Evolutionary conservation across 2,113 vertebrate species (phyloP).

Genomic region (Campylomormyrus numenius): DNA sequence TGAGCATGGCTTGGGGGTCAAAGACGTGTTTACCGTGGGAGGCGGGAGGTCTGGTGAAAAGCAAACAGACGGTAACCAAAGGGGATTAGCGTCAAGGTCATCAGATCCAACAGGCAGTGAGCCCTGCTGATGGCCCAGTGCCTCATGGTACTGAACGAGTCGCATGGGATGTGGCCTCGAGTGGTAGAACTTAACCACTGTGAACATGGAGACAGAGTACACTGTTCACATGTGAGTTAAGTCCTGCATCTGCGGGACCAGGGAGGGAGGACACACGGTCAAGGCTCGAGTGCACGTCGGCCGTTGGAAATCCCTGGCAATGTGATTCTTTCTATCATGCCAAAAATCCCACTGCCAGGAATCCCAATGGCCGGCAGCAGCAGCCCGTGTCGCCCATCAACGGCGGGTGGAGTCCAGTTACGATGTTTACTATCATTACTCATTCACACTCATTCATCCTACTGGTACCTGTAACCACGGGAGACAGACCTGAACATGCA

Average conservation of each 20-base stretch:
- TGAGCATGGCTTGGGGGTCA: not conserved
- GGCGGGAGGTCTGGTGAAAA: not conserved
- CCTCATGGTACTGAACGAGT: not conserved
- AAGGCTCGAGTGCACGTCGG: slow-evolving; percentile 34
- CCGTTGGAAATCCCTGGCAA: slow-evolving; percentile 73
- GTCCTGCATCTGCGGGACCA: slow-evolving; percentile 46
- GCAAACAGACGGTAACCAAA: not conserved
- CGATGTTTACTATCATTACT: not conserved
- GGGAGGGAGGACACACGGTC: not conserved
- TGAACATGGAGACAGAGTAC: slow-evolving; percentile 52
- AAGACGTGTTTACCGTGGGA: not conserved
- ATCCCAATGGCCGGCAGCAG: slow-evolving; percentile 54
- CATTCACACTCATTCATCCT: slow-evolving; percentile 5
- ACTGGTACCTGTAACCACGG: not conserved
- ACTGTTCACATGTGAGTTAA: slow-evolving; percentile 63
- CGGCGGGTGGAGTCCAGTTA: not conserved
- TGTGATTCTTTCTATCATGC: slow-evolving; percentile 62
- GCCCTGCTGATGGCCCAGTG: not conserved
- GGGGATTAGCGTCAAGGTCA: not conserved
- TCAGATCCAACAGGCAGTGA: not conserved
- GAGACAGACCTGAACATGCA: slow-evolving; percentile 7
- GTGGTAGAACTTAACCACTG: slow-evolving; percentile 67
- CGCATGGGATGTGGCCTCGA: not conserved
- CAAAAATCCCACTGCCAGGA: slow-evolving; percentile 70
- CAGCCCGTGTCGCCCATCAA: not conserved